phyloP scores from a whole-genome alignment of 2,797 vertebrate genomes.

The Buphagus erythrorhynchus region DNA sequence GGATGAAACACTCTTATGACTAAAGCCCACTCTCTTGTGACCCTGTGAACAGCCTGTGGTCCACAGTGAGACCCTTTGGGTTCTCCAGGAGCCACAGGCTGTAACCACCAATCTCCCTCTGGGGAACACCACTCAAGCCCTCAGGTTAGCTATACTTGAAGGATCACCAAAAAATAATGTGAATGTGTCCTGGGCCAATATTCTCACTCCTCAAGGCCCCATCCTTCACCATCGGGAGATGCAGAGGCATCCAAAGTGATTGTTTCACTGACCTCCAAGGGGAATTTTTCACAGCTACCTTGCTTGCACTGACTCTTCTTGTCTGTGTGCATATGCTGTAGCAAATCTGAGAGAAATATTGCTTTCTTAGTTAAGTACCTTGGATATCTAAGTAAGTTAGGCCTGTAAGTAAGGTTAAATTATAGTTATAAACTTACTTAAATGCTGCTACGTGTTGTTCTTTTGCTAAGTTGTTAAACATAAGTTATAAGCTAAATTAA shows the following conservation, averaged over 20 bases:
- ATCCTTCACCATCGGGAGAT: neutral
- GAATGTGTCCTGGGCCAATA: neutral
- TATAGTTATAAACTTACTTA: neutral
- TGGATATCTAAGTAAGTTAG: neutral
- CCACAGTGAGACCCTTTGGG: neutral
- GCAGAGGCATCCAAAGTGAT: neutral
- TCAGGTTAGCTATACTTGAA: neutral
- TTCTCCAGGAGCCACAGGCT: neutral
- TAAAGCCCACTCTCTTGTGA: neutral
- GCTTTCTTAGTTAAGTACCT: neutral
- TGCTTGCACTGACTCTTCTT: neutral
- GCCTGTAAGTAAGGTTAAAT: too few relatives aligned
- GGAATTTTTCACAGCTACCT: neutral
- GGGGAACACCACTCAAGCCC: neutral
- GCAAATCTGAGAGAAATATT: neutral
- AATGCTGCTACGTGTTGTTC: neutral
- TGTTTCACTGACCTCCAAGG: neutral
- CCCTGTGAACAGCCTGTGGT: neutral
- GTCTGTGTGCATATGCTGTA: neutral
- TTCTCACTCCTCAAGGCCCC: neutral
- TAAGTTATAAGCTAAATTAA: neutral
- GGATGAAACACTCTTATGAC: neutral
- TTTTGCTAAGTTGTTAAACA: neutral
- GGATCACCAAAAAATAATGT: rapidly evolving
- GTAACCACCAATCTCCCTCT: neutral